Conservation (phyloP, 2,797 vertebrate genomes). For the Amniataba percoides region DNA sequence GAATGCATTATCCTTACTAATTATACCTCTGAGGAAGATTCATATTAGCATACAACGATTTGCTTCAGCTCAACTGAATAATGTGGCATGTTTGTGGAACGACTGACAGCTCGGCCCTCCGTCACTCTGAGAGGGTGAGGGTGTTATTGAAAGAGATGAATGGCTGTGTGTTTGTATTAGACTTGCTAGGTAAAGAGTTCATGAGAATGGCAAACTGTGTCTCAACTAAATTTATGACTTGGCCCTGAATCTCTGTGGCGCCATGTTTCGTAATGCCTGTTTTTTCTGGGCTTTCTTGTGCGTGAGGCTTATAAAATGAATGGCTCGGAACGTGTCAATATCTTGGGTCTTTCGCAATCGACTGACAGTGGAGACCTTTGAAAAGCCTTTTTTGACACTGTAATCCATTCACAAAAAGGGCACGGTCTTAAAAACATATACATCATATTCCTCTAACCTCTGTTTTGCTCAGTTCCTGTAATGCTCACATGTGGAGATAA, state of each 20-base stretch:
- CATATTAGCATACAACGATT: background rate
- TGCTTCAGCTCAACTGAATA: slow-evolving; percentile 3
- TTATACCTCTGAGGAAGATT: slow-evolving; percentile 32
- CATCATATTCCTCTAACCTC: background rate
- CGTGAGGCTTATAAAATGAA: slow-evolving; percentile 57
- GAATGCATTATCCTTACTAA: slow-evolving; percentile 26
- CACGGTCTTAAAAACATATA: background rate
- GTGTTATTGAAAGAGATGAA: slow-evolving; percentile 67
- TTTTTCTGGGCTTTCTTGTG: slow-evolving; percentile 47
- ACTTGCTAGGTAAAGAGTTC: slow-evolving; percentile 81
- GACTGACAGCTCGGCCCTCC: slow-evolving; percentile 30
- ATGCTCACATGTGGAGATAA: slow-evolving; percentile 8
- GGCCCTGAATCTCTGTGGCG: slow-evolving; percentile 67
- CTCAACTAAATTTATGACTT: slow-evolving; percentile 77
- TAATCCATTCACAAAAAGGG: background rate
- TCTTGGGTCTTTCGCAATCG: slow-evolving; percentile 50
- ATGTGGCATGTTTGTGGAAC: slow-evolving; percentile 17
- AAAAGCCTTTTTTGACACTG: slow-evolving; percentile 5
- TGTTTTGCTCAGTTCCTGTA: slow-evolving; percentile 4
- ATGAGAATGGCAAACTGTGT: slow-evolving; percentile 76
- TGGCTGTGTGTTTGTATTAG: slow-evolving; percentile 67
- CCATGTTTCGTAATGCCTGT: slow-evolving; percentile 76
- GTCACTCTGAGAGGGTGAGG: slow-evolving; percentile 41
- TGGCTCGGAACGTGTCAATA: slow-evolving; percentile 58
- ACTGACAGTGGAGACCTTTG: slow-evolving; percentile 23